These are phyloP conservation scores for Steinernema carpocapsae DNA, from an alignment of 2,888 invertebrate genomes.

Conservation along the genomic window DNA sequence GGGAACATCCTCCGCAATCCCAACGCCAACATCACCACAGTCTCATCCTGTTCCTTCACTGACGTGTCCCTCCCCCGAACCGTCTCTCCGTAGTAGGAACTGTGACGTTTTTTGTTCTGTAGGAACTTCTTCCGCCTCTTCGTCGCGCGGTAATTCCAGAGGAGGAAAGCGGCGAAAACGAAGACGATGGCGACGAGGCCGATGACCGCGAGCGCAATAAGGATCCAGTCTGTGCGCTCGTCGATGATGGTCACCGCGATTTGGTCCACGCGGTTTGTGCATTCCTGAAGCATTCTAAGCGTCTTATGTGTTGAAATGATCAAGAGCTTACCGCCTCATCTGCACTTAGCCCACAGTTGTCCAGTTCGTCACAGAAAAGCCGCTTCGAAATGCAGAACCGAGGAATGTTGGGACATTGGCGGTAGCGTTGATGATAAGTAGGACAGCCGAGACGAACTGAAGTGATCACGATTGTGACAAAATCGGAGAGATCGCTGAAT, in stretches of 20 bases:
- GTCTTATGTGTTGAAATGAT: neutral
- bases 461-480: conserved; percentile 41
- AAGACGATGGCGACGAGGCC: neutral
- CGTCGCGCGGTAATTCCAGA: neutral
- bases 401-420: conserved; percentile 51
- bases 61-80: neutral
- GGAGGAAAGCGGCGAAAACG: neutral
- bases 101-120: conserved; percentile 3
- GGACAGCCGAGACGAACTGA: conserved; percentile 50
- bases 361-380: conserved; percentile 49
- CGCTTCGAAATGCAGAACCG: conserved; percentile 45
- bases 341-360: conserved; percentile 49
- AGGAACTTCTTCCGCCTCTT: neutral
- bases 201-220: neutral
- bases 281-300: conserved; percentile 36
- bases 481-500: conserved; percentile 40
- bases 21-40: conserved; percentile 46
- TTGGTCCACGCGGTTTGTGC: conserved; percentile 30
- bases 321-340: conserved; percentile 44
- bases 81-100: neutral
- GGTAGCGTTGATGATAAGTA: conserved; percentile 41
- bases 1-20: conserved; percentile 45
- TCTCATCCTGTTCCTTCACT: conserved; percentile 45
- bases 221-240: neutral
- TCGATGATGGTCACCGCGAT: conserved; percentile 36